phyloP scores from a whole-genome alignment of 2,888 invertebrate species.

The Acleris emargana region DNA sequence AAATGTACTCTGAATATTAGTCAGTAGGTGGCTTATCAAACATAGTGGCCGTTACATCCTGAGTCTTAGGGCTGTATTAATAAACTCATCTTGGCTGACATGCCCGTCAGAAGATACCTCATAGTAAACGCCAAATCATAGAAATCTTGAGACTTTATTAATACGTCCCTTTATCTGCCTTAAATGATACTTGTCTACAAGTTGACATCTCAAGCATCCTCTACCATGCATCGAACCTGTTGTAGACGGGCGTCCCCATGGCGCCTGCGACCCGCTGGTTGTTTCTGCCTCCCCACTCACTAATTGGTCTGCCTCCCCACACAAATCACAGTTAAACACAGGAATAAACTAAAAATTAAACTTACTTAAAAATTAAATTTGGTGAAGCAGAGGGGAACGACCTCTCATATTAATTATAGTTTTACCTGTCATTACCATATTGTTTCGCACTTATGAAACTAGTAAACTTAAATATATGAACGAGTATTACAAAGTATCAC shows the following conservation, averaged over 20 bases:
- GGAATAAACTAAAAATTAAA: neutral
- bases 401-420: constrained; percentile 3
- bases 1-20: too few relatives aligned
- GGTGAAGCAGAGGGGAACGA: neutral
- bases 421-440: neutral
- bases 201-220: constrained; percentile 18
- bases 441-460: too few relatives aligned
- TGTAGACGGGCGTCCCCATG: constrained; percentile 71
- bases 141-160: too few relatives aligned
- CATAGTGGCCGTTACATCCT: neutral
- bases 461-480: too few relatives aligned
- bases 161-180: too few relatives aligned
- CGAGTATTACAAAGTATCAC: too few relatives aligned
- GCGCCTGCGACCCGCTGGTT: constrained; percentile 65
- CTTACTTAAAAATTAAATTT: neutral
- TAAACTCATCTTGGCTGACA: too few relatives aligned
- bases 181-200: constrained; percentile 21
- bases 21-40: too few relatives aligned
- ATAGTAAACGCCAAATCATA: too few relatives aligned
- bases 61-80: too few relatives aligned
- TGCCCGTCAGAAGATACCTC: too few relatives aligned
- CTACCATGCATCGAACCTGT: constrained; percentile 77
- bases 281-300: constrained; percentile 73
- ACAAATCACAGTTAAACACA: constrained; percentile 37
- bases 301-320: constrained; percentile 75